phyloP scores from a whole-genome alignment of 2,113 vertebrate species.

The Chloroceryle aenea region DNA sequence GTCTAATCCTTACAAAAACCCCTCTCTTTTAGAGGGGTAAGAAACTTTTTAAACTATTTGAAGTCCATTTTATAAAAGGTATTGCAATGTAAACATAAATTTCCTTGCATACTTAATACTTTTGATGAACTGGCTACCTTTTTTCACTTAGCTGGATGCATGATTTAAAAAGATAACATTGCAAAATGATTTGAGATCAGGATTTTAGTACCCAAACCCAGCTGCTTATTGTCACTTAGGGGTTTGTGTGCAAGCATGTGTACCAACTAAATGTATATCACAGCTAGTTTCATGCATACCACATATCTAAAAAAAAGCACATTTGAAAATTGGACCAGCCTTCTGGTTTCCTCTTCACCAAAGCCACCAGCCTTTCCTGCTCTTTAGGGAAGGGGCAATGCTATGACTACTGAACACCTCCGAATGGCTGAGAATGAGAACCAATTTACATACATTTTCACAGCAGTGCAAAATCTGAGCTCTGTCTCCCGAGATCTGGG shows the following conservation, averaged over 20 bases:
- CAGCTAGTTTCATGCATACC: not conserved
- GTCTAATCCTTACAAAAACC: not conserved
- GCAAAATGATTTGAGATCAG: not conserved
- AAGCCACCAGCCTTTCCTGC: not conserved
- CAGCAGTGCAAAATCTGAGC: not conserved
- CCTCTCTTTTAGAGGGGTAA: fast-evolving
- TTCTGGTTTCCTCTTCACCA: not conserved
- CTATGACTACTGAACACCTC: not conserved
- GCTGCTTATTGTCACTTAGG: fast-evolving
- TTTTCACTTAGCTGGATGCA: not conserved
- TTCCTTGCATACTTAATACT: not conserved
- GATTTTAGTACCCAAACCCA: not conserved
- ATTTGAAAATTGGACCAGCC: not conserved
- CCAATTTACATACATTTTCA: not conserved
- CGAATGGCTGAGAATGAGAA: not conserved
- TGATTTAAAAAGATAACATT: not conserved
- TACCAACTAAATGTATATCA: not conserved
- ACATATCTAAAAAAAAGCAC: not conserved
- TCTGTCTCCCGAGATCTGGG: not conserved
- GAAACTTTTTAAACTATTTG: not conserved
- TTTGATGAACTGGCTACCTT: not conserved
- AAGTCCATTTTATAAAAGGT: not conserved
- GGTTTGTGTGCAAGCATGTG: not conserved
- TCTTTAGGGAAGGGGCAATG: not conserved
- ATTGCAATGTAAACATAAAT: not conserved